Conservation (phyloP, 2,888 invertebrate species). For the Eupelmus urozonus region DNA sequence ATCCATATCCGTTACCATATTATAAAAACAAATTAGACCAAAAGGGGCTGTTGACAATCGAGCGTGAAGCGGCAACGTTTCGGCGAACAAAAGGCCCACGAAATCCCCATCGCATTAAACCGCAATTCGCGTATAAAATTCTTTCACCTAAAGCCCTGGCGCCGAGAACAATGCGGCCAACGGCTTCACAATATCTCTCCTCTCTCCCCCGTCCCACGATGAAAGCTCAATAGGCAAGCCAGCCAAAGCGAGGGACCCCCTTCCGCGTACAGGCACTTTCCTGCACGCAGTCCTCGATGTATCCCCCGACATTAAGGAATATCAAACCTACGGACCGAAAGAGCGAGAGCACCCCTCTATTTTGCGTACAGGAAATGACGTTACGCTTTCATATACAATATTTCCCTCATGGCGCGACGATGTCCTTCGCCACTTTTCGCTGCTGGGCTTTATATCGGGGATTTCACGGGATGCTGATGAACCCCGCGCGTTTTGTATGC, state of each 20-base stretch:
- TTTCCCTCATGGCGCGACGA: background rate
- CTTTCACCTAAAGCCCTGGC: background rate
- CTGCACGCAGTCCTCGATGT: conserved; percentile 28
- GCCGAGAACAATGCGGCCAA: conserved; percentile 28
- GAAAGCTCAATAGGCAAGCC: background rate
- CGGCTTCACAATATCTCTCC: conserved; percentile 4
- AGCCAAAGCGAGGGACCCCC: too few species aligned
- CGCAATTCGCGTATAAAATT: conserved; percentile 49
- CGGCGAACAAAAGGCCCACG: background rate
- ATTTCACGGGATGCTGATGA: conserved; percentile 48
- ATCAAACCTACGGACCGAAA: conserved; percentile 1
- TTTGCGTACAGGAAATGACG: conserved; percentile 23
- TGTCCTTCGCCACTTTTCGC: conserved; percentile 29
- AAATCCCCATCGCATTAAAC: conserved; percentile 34
- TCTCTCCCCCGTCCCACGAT: background rate
- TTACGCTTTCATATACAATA: conserved; percentile 26
- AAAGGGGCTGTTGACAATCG: background rate
- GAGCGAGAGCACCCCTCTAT: background rate
- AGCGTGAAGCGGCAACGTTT: too few species aligned
- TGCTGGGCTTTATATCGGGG: conserved; percentile 25
- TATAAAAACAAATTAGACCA: background rate
- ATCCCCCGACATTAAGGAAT: conserved; percentile 17
- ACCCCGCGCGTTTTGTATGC: conserved; percentile 33
- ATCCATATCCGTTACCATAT: background rate
- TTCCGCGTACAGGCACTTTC: conserved; percentile 14